Conservation (phyloP, 2,888 invertebrate species). For the Bellardia pandia region DNA sequence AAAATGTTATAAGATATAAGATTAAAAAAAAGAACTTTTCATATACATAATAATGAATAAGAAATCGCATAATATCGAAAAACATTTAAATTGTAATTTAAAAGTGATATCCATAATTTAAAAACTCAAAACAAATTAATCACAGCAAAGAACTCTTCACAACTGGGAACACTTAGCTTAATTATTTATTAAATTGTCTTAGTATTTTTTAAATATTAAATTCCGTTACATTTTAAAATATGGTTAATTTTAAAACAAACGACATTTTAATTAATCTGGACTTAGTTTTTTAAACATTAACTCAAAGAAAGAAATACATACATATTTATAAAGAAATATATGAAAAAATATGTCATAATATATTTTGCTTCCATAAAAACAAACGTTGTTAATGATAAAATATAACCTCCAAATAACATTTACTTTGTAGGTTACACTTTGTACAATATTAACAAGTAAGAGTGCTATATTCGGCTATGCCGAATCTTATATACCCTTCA, state of each 20-base stretch:
- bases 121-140: no score
- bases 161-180: neutral
- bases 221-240: constrained; percentile 12
- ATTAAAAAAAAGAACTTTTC: no score
- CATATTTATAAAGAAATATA: neutral
- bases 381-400: constrained; percentile 45
- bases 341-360: neutral
- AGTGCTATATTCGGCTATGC: no score
- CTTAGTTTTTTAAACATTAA: neutral
- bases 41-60: no score
- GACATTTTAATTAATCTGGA: neutral
- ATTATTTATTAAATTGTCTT: neutral
- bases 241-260: neutral
- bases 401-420: constrained; percentile 65
- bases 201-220: neutral
- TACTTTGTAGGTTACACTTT: constrained; percentile 52
- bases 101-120: no score
- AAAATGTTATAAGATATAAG: no score
- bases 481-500: no score
- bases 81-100: no score
- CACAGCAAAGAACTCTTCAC: neutral
- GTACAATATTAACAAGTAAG: constrained; percentile 20
- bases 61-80: no score
- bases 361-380: constrained; percentile 20
- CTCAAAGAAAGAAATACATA: neutral